These are phyloP conservation scores for Synergus itoensis DNA, from an alignment of 2,888 invertebrate species.

Conservation along the genomic window DNA sequence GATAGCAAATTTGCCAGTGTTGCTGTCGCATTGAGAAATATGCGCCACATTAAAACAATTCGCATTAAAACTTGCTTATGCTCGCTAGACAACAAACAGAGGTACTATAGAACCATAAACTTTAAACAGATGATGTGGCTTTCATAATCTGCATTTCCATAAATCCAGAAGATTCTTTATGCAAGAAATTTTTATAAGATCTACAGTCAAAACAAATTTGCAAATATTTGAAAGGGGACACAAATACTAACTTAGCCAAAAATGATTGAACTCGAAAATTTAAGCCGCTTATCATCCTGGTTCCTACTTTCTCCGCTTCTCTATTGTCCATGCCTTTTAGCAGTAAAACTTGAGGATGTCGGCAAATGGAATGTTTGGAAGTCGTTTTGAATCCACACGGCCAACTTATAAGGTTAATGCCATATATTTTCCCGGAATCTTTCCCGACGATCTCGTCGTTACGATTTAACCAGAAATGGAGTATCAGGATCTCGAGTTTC, in stretches of 20 bases:
- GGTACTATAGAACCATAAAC: neutral
- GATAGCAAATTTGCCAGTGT: conserved; percentile 38
- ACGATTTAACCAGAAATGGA: conserved; percentile 17
- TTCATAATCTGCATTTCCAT: neutral
- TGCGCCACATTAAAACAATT: conserved; percentile 15
- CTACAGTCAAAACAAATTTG: neutral
- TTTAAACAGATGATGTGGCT: neutral
- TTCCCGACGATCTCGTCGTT: conserved; percentile 6
- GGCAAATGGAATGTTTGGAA: conserved; percentile 18
- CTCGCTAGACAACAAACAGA: neutral
- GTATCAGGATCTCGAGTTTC: neutral
- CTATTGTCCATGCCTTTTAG: neutral
- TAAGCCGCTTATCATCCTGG: too few species aligned
- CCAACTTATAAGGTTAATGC: conserved; percentile 20
- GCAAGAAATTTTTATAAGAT: neutral
- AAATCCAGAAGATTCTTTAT: neutral
- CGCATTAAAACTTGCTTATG: conserved; percentile 23
- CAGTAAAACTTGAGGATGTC: conserved; percentile 13
- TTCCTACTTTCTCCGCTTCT: neutral
- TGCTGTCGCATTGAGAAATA: conserved; percentile 17
- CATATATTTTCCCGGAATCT: conserved; percentile 21
- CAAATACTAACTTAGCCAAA: neutral
- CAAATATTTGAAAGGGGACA: neutral
- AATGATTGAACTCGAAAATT: neutral
- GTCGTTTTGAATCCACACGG: neutral